phyloP scores from a whole-genome alignment of 2,888 invertebrate species.

The Erpobdella octoculata region DNA sequence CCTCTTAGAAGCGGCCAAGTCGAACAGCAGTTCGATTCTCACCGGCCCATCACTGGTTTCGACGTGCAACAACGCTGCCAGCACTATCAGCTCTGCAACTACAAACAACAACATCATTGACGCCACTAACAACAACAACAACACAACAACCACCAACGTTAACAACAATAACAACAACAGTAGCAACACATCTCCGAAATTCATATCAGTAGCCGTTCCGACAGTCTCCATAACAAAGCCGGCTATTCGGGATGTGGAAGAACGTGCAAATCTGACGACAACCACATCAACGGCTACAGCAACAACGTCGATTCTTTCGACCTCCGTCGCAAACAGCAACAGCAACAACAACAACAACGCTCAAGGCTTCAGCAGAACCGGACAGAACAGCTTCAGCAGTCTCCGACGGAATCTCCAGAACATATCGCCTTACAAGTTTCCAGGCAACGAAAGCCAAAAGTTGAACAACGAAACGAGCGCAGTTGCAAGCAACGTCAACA shows the following conservation, averaged over 20 bases:
- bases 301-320: no score
- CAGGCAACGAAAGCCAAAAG: no score
- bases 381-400: background rate
- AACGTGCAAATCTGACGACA: background rate
- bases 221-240: conserved; percentile 11
- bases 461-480: background rate
- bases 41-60: background rate
- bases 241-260: no score
- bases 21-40: conserved; percentile 1
- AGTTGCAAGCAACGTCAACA: background rate
- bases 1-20: background rate
- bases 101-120: background rate
- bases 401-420: background rate
- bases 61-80: background rate
- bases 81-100: background rate
- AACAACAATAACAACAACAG: background rate
- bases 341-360: conserved; percentile 6
- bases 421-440: background rate
- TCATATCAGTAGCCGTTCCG: background rate
- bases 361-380: background rate
- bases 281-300: background rate
- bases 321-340: no score
- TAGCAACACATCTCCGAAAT: background rate
- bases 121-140: background rate
- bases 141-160: background rate